phyloP scores from a whole-genome alignment of 2,113 vertebrate genomes.

The Sardina pilchardus region DNA sequence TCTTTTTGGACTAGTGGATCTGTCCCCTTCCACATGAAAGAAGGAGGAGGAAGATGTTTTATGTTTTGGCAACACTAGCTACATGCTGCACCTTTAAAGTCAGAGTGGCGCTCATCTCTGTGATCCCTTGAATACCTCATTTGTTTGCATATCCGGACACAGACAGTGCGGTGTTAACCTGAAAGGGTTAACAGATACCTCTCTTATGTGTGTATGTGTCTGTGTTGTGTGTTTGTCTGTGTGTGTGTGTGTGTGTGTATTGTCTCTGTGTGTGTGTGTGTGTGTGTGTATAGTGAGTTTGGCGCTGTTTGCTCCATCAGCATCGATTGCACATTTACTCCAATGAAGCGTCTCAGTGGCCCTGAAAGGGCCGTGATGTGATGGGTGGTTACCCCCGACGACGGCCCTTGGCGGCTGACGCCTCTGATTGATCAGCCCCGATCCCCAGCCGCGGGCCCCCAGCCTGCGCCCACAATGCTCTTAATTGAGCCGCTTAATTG shows the following conservation, averaged over 20 bases:
- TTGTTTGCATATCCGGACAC: background rate
- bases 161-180: background rate
- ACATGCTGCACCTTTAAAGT: background rate
- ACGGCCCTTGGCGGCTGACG: constrained; percentile 50
- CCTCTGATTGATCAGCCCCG: constrained; percentile 46
- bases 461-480: background rate
- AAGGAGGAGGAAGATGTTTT: background rate
- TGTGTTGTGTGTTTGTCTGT: constrained; percentile 14
- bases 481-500: background rate
- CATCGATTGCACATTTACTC: constrained; percentile 60
- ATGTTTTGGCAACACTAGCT: background rate
- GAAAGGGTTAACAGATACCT: background rate
- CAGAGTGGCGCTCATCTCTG: background rate
- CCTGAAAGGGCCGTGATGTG: constrained; percentile 55
- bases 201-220: background rate
- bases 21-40: background rate
- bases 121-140: background rate
- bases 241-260: constrained; percentile 35
- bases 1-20: too few species aligned
- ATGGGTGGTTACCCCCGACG: constrained; percentile 59
- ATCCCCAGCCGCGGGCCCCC: background rate
- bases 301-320: constrained; percentile 44
- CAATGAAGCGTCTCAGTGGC: constrained; percentile 56
- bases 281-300: constrained; percentile 15
- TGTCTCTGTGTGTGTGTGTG: background rate